Evolutionary conservation across 2,113 vertebrate genomes (phyloP).

Genomic region (Arenaria interpres): DNA sequence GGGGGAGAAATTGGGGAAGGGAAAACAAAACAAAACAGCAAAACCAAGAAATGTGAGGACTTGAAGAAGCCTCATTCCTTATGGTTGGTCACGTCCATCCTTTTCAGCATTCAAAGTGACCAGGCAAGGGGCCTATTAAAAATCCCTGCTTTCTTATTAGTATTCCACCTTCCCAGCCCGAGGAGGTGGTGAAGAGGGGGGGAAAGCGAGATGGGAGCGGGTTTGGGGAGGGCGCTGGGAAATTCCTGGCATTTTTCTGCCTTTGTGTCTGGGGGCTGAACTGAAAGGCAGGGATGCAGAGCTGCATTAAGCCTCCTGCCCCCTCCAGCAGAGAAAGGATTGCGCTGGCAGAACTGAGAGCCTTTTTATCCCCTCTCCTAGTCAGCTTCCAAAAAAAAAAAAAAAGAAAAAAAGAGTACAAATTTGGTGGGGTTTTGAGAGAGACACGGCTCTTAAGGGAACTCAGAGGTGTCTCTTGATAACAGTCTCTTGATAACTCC

Average conservation of each 20-base stretch:
- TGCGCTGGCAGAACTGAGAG: background rate
- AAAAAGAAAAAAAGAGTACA: background rate
- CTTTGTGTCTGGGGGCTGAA: slow-evolving; percentile 76
- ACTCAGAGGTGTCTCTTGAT: background rate
- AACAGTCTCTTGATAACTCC: background rate
- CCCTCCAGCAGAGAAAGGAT: slow-evolving; percentile 37
- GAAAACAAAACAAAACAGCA: background rate
- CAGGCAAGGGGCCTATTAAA: background rate
- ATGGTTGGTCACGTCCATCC: background rate
- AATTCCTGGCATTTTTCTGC: slow-evolving; percentile 80
- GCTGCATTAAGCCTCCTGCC: slow-evolving; percentile 48
- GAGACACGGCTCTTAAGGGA: background rate
- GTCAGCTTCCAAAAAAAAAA: background rate
- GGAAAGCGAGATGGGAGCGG: background rate
- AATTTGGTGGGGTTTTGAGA: background rate
- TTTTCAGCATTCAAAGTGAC: slow-evolving; percentile 2
- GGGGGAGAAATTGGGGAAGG: background rate
- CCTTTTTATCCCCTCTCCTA: slow-evolving; percentile 15
- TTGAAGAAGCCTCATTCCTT: slow-evolving; percentile 30
- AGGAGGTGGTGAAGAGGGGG: background rate
- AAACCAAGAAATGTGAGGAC: background rate
- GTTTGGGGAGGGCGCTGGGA: slow-evolving; percentile 66
- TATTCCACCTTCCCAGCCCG: background rate
- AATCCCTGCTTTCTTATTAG: background rate
- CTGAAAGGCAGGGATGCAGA: slow-evolving; percentile 51